Conservation (phyloP, 2,113 vertebrate species). For the Neoarius graeffei region DNA sequence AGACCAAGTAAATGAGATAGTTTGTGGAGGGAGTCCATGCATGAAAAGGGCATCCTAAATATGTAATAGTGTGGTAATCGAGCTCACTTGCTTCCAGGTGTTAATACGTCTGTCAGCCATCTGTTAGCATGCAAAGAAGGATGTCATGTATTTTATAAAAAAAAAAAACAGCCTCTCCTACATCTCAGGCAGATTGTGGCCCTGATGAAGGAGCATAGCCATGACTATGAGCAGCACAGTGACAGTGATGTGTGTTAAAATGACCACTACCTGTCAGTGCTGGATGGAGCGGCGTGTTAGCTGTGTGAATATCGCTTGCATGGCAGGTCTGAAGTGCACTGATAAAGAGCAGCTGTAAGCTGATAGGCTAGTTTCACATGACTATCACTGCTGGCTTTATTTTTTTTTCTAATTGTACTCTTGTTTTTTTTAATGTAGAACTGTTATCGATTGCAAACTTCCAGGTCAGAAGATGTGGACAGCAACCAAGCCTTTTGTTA, state of each 20-base stretch:
- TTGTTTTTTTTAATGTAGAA: not conserved
- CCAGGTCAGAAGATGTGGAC: not conserved
- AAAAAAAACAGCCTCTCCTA: not conserved
- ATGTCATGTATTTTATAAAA: slow-evolving; percentile 12
- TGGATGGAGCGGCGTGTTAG: slow-evolving; percentile 15
- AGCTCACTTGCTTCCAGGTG: slow-evolving; percentile 13
- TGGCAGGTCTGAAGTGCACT: slow-evolving; percentile 10
- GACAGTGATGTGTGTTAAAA: slow-evolving; percentile 46
- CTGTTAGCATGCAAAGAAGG: slow-evolving; percentile 22
- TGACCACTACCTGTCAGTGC: slow-evolving; percentile 38
- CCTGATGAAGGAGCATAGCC: slow-evolving; percentile 25
- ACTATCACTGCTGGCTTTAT: not conserved
- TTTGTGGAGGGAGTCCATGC: not conserved
- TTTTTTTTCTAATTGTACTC: not conserved
- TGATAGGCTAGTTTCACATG: slow-evolving; percentile 17
- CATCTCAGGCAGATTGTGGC: slow-evolving; percentile 32
- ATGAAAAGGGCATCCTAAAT: slow-evolving; percentile 30
- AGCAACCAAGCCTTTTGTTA: slow-evolving; percentile 19
- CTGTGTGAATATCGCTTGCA: slow-evolving; percentile 19
- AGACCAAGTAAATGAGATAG: slow-evolving; percentile 7
- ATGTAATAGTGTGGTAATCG: slow-evolving; percentile 18
- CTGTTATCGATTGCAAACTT: not conserved
- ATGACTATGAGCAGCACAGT: slow-evolving; percentile 9
- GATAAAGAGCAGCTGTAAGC: slow-evolving; percentile 16
- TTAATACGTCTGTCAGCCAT: slow-evolving; percentile 28